Conservation (phyloP, 2,888 invertebrate species). For the Pandemis cinnamomeana region DNA sequence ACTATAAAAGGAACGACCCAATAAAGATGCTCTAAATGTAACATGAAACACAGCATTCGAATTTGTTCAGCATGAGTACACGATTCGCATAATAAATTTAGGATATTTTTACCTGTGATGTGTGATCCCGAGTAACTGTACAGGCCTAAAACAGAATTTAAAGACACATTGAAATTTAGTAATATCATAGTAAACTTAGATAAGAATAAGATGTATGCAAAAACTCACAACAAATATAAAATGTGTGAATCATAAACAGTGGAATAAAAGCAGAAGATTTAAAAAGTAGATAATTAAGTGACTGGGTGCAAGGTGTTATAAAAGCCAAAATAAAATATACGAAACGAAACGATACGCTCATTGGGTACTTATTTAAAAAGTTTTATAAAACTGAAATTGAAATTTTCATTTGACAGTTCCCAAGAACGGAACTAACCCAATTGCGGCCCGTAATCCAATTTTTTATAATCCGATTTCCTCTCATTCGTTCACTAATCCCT, state of each 20-base stretch:
- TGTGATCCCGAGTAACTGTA: conserved; percentile 71
- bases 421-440: conserved; percentile 17
- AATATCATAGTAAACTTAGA: background rate
- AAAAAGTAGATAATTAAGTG: background rate
- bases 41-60: conserved; percentile 26
- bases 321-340: conserved; percentile 12
- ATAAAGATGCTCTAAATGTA: conserved; percentile 33
- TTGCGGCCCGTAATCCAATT: conserved; percentile 14
- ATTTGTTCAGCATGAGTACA: conserved; percentile 34
- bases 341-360: background rate
- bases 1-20: conserved; percentile 32
- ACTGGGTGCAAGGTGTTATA: background rate
- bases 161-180: conserved; percentile 67
- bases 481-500: conserved; percentile 9
- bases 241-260: background rate
- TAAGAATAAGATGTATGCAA: background rate
- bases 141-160: conserved; percentile 81
- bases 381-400: conserved; percentile 11
- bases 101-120: conserved; percentile 67
- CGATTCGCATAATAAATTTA: conserved; percentile 47
- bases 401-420: conserved; percentile 14
- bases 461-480: conserved; percentile 19
- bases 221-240: background rate
- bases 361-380: background rate
- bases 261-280: background rate